These are phyloP conservation scores for Balearica regulorum DNA, from an alignment of 2,797 vertebrate species.

Conservation along the genomic window DNA sequence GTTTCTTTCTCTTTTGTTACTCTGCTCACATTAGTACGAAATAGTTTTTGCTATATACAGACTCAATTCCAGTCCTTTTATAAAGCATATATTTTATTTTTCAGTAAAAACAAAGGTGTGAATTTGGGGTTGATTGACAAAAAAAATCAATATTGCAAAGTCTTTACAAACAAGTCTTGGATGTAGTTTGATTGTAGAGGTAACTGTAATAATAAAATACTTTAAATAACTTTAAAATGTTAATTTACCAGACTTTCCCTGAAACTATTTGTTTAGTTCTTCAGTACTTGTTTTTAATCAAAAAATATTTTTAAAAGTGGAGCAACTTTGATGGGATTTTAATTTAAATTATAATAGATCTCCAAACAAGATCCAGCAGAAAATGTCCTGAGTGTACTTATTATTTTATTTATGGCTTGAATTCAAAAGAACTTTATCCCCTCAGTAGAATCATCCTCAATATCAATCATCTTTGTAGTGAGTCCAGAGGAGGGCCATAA, in stretches of 20 bases:
- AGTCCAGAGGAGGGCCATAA: too few species aligned
- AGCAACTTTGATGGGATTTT: neutral
- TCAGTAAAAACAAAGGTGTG: neutral
- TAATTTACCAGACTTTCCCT: neutral
- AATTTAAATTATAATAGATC: neutral
- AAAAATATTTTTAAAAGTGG: neutral
- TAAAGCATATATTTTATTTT: neutral
- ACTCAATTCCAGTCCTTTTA: neutral
- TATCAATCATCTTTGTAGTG: neutral
- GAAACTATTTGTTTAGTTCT: neutral
- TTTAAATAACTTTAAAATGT: neutral
- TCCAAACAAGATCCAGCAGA: neutral
- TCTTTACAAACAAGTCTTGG: neutral
- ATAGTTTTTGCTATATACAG: neutral
- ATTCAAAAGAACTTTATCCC: neutral
- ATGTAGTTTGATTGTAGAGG: neutral
- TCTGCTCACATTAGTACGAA: neutral
- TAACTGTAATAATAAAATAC: neutral
- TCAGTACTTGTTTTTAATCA: neutral
- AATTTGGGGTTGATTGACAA: neutral
- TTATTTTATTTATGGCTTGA: neutral
- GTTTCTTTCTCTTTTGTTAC: neutral
- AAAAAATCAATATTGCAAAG: neutral
- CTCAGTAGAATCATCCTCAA: neutral
- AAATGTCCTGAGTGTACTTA: neutral